Base-by-base conservation (phyloP, 2,888 invertebrate species). In the Himalopsyche tibetana region DNA sequence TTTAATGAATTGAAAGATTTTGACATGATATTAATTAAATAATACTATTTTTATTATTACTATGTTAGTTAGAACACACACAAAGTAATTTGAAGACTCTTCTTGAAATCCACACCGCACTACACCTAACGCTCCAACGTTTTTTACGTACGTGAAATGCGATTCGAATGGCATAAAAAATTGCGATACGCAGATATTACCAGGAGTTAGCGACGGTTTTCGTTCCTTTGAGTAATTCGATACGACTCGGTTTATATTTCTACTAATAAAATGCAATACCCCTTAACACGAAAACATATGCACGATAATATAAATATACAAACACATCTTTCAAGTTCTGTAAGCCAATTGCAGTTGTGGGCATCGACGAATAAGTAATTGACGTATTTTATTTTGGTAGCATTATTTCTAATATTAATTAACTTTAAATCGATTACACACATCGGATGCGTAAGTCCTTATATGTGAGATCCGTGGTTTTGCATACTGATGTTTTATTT, bases 111-210 rank as follows among this genome's bases (percentile, higher is more conserved):
- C 63, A 28, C n/a, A 63, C 63, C 63, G 8, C 19, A 19, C 63
- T 63, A n/a, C 15, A 19, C 63, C 63, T 63, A 63, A 63, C 63
- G 63, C 63, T 63, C 63, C 8, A 63, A 63, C 5, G 63, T 63
- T 63, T 63, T 63, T 63, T 63, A 63, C 19, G 63, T 63, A 63
- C 63, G 28, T 63, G 28, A 63, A 63, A 63, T 63, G 63, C 63
- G 63, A 63, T 63, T 63, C 63, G 63, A 63, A 63, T 63, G 63
- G 63, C 63, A 63, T 63, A 63, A 63, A 63, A 51, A 63, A 63
- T 63, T 28, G 63, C 19, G 63, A 63, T 63, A 63, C 63, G 63
- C 63, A 63, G 63, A 63, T 63, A 63, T 63, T 63, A 63, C 63
- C 63, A 28, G 63, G 63, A 63, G 63, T 63, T 63, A 63, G 63